Percentiles rank a stretch among this genome's conserved stretches.
phyloP scores from a whole-genome alignment of 2,888 invertebrate species.

The Electrophaes corylata region DNA sequence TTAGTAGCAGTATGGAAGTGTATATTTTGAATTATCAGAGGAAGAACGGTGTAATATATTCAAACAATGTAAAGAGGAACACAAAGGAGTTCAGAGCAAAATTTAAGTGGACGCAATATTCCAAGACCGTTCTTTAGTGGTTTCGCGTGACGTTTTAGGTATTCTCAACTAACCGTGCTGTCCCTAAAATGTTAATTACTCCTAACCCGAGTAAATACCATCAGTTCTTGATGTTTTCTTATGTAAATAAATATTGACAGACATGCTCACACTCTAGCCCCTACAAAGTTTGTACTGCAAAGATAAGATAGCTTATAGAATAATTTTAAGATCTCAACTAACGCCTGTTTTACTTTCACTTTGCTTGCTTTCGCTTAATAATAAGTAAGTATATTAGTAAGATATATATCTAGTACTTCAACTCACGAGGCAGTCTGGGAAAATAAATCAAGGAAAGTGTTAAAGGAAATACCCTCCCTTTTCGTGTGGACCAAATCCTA shows the following conservation, averaged over 20 bases:
- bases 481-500: constrained; percentile 8
- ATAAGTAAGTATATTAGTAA: too few relatives aligned
- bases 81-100: constrained; percentile 15
- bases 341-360: too few relatives aligned
- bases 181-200: constrained; percentile 16
- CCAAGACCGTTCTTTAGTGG: constrained; percentile 14
- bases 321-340: too few relatives aligned
- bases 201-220: background rate
- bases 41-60: background rate
- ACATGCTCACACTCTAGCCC: too few relatives aligned
- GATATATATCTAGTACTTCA: too few relatives aligned
- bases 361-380: too few relatives aligned
- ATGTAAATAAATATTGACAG: too few relatives aligned
- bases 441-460: constrained; percentile 11
- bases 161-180: constrained; percentile 12
- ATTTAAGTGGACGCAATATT: constrained; percentile 19
- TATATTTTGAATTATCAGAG: background rate
- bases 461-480: constrained; percentile 16
- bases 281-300: too few relatives aligned
- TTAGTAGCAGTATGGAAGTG: too few relatives aligned
- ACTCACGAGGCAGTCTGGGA: background rate
- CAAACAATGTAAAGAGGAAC: constrained; percentile 10
- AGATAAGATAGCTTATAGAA: too few relatives aligned
- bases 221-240: too few relatives aligned
- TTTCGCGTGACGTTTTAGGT: constrained; percentile 11